Evolutionary conservation across 1,140 invertebrate genomes (phyloP).

Genomic region (Diuraphis noxia): DNA sequence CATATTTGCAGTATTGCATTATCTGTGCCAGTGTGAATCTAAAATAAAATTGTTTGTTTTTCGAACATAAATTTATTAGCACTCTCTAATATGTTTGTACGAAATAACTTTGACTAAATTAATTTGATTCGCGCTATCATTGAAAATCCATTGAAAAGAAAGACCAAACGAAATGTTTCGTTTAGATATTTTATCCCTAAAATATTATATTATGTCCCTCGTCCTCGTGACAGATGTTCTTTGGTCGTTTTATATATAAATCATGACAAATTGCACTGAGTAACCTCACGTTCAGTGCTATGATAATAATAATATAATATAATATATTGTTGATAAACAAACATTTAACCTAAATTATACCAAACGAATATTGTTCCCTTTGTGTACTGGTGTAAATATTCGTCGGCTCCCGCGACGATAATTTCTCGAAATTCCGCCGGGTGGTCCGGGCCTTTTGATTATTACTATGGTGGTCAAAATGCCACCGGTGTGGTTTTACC

Average conservation of each 20-base stretch:
- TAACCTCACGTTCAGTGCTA: neutral
- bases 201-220: neutral
- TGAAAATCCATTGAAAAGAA: neutral
- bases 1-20: too few relatives aligned
- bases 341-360: constrained; percentile 39
- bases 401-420: neutral
- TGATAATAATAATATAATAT: neutral
- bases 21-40: too few relatives aligned
- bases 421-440: constrained; percentile 34
- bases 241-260: neutral
- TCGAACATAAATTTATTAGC: too few relatives aligned
- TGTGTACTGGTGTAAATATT: neutral
- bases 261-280: constrained; percentile 29
- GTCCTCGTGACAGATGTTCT: constrained; percentile 3
- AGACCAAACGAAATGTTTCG: neutral
- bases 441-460: constrained; percentile 34
- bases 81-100: neutral
- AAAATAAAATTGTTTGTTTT: too few relatives aligned
- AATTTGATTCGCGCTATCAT: neutral
- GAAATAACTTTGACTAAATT: neutral
- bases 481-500: constrained; percentile 33
- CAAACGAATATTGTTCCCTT: constrained; percentile 3
- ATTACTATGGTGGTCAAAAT: constrained; percentile 30
- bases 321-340: constrained; percentile 36
- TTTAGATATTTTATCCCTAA: neutral